Evolutionary conservation across 2,113 vertebrate genomes (phyloP).

Genomic region (Suricata suricatta): DNA sequence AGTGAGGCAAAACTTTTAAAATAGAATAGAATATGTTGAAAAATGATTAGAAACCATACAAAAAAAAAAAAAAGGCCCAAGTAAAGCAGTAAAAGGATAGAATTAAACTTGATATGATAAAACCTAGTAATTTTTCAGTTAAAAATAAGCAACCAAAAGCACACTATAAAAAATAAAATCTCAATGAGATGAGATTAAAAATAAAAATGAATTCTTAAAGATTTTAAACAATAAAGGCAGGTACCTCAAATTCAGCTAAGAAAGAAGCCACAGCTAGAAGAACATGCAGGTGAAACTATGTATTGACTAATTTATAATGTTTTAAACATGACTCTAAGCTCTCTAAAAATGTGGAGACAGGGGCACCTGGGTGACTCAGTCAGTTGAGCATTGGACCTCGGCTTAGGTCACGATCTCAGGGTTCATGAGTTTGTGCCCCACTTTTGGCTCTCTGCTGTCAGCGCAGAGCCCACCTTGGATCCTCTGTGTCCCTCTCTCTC

Average conservation of each 20-base stretch:
- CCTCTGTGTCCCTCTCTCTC: background rate
- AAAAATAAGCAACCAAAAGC: background rate
- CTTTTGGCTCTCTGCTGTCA: background rate
- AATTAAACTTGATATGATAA: background rate
- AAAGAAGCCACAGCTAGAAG: background rate
- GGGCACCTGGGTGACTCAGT: background rate
- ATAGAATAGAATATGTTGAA: background rate
- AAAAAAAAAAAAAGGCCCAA: background rate
- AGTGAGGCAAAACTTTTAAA: background rate
- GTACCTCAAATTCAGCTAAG: background rate
- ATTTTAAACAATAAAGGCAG: background rate
- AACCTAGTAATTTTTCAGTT: background rate
- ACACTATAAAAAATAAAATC: background rate
- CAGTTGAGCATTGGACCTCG: background rate
- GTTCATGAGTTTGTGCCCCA: background rate
- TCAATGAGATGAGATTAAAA: background rate
- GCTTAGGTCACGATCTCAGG: background rate
- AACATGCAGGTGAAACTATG: background rate
- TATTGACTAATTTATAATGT: background rate
- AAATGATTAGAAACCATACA: background rate
- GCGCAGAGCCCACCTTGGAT: background rate
- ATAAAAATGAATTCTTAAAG: background rate
- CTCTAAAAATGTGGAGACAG: background rate
- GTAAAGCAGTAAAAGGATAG: background rate
- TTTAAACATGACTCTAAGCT: background rate